These are phyloP conservation scores for Apotomis betuletana DNA, from an alignment of 2,888 invertebrate species.

Conservation along the genomic window DNA sequence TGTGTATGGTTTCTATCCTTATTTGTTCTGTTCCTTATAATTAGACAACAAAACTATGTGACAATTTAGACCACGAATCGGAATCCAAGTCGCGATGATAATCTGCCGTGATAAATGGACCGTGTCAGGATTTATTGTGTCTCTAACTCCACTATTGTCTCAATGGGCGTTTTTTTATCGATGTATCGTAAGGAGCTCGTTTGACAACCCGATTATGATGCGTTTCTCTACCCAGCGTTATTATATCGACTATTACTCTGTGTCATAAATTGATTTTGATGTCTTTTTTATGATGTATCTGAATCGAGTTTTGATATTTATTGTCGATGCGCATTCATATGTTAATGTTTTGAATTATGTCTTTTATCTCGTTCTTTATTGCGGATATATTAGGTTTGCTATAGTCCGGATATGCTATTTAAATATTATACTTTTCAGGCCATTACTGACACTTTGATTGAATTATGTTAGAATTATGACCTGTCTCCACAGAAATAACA, in stretches of 20 bases:
- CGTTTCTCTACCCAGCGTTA: conserved; percentile 52
- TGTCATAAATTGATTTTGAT: conserved; percentile 79
- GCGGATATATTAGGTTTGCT: neutral
- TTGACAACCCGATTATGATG: conserved; percentile 77
- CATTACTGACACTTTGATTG: neutral
- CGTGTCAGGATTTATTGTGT: conserved; percentile 79
- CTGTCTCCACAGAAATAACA: too few relatives aligned
- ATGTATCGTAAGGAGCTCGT: conserved; percentile 73
- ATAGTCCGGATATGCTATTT: neutral
- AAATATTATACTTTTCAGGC: neutral
- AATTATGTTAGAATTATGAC: neutral
- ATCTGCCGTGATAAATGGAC: conserved; percentile 80
- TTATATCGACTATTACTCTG: conserved; percentile 57
- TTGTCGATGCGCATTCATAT: conserved; percentile 72
- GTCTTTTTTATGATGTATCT: conserved; percentile 69
- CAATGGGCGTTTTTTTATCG: conserved; percentile 82
- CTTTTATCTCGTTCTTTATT: conserved; percentile 53
- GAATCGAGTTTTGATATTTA: conserved; percentile 77
- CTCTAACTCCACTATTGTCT: conserved; percentile 79
- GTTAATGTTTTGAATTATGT: conserved; percentile 70
- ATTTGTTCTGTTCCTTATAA: conserved; percentile 27
- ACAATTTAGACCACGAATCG: conserved; percentile 44
- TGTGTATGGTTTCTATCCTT: neutral
- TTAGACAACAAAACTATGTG: conserved; percentile 40
- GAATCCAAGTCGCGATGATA: conserved; percentile 75